Evolutionary conservation across 2,888 invertebrate genomes (phyloP).

Genomic region (Noctua fimbriata): DNA sequence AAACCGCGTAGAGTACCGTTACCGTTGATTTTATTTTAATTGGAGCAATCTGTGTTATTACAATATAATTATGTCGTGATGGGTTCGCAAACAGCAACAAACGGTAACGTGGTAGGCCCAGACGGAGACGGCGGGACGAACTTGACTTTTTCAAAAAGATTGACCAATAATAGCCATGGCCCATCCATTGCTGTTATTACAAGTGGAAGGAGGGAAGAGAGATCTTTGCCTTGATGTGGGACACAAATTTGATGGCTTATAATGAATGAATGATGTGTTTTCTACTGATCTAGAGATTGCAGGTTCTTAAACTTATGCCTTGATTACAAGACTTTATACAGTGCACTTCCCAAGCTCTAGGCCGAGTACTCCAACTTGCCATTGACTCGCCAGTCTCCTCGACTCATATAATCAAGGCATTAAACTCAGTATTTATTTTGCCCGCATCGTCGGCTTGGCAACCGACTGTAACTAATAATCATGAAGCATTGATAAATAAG

Average conservation of each 20-base stretch:
- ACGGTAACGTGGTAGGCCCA: background rate
- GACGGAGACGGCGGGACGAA: background rate
- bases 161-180: background rate
- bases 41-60: constrained; percentile 47
- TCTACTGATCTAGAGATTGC: constrained; percentile 19
- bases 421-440: constrained; percentile 1
- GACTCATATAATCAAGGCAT: background rate
- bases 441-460: constrained; percentile 23
- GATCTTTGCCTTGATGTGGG: background rate
- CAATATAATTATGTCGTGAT: constrained; percentile 43
- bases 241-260: background rate
- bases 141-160: background rate
- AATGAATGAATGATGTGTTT: background rate
- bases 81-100: background rate
- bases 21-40: constrained; percentile 60
- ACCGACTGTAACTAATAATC: constrained; percentile 23
- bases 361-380: background rate
- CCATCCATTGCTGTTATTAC: no score
- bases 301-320: constrained; percentile 8
- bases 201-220: background rate
- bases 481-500: constrained; percentile 29
- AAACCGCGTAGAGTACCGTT: constrained; percentile 31
- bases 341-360: background rate
- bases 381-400: background rate
- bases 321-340: background rate